Evolutionary conservation across 1,140 invertebrate species (phyloP), one percentile per base, ranked within the genome.

Genomic region (Bacillus rossius): DNA sequence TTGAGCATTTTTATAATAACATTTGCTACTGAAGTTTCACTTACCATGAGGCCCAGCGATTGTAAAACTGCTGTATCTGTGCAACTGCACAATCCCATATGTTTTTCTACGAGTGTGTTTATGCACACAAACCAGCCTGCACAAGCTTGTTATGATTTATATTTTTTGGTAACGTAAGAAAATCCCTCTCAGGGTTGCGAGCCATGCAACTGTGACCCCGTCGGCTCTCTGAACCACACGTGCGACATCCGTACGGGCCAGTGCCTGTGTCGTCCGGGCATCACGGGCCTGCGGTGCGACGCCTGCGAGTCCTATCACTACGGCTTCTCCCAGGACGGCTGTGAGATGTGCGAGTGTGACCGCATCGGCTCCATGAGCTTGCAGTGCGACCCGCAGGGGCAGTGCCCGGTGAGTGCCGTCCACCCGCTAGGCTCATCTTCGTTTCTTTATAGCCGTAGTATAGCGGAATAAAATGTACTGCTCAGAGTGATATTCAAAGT

Each of bases 341-440:
- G 93, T 65, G 83, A 85, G 61, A 75, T 84, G 14, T 97, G 94
- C 64, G 87, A 94, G 40, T 97, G 94, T 69, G 94, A 97, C 69
- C 79, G 78, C 13, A 87, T 94, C 67, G 94, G 94, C 16, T 94
- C 92, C 3, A 83, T 84, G 54, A 83, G 86, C 57, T 79, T 89
- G 49, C 92, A 95, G 68, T 97, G 94, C 65, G 83, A 91, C 62
- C 78, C 84, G 16, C 77, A 73, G 59, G 94, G 94, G 13, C 91
- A 96, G 69, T 96, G 94, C 77, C 87, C 85, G 1, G 81, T 83
- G 69, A 73, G 77, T 73, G 17, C 51, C 38, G 17, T 34, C n/a
- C n/a, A n/a, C n/a, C n/a, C n/a, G n/a, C n/a, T n/a, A n/a, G n/a
- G n/a, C n/a, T n/a, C n/a, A n/a, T n/a, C n/a, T n/a, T n/a, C n/a